These are phyloP conservation scores for Reticulitermes speratus DNA, from an alignment of 1,140 invertebrate species.

Conservation along the genomic window DNA sequence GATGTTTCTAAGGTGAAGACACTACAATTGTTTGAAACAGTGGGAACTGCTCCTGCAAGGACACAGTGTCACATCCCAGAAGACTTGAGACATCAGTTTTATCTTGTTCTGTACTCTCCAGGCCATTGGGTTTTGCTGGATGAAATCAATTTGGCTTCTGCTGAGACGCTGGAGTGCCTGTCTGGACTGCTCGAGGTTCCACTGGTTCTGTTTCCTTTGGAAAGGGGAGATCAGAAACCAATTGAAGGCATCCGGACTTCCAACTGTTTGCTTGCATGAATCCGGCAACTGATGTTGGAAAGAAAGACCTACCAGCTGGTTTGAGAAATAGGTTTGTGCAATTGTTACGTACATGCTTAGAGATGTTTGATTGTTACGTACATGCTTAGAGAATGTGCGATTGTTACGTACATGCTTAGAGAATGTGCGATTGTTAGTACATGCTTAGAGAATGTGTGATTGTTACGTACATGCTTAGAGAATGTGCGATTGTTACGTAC, in stretches of 20 bases:
- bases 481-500: neutral
- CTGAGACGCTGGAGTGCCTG: conserved; percentile 94
- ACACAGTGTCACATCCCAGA: too few relatives aligned
- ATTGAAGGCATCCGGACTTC: conserved; percentile 86
- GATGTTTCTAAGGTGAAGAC: too few relatives aligned
- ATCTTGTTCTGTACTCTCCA: conserved; percentile 26
- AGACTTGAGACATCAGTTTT: too few relatives aligned
- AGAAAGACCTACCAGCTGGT: conserved; percentile 90
- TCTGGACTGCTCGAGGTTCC: conserved; percentile 84
- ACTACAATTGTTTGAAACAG: too few relatives aligned
- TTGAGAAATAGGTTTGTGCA: conserved; percentile 73
- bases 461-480: too few relatives aligned
- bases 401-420: too few relatives aligned
- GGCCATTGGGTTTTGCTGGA: conserved; percentile 93
- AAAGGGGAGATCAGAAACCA: conserved; percentile 80
- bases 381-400: neutral
- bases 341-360: too few relatives aligned
- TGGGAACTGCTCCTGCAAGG: too few relatives aligned
- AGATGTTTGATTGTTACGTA: neutral
- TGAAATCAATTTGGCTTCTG: conserved; percentile 96
- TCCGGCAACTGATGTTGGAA: conserved; percentile 98
- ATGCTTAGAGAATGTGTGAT: neutral
- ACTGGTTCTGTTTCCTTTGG: conserved; percentile 78
- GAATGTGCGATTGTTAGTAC: neutral
- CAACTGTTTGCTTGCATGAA: conserved; percentile 99